Percentiles rank a stretch among this genome's conserved stretches.
These are phyloP conservation scores for Schizothorax lantsangensis DNA, from an alignment of 2,797 vertebrate species.

Conservation along the genomic window DNA sequence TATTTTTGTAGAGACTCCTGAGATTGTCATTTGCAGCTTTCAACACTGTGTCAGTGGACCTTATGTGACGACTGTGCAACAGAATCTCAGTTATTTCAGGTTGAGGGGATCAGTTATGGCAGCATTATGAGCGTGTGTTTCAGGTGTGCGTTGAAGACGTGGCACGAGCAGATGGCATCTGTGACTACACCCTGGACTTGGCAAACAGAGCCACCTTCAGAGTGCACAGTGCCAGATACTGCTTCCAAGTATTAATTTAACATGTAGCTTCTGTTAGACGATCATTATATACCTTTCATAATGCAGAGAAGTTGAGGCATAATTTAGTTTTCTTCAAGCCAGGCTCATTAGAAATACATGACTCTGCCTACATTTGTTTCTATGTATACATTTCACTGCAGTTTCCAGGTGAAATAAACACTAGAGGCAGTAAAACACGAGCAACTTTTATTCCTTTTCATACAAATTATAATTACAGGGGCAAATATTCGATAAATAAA, in stretches of 20 bases:
- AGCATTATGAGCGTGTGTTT: conserved; percentile 45
- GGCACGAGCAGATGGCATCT: conserved; percentile 58
- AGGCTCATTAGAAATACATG: background rate
- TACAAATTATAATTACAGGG: background rate
- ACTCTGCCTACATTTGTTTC: background rate
- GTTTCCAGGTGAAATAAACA: background rate
- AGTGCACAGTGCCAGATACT: conserved; percentile 36
- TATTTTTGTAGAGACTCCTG: conserved; percentile 28
- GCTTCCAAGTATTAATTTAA: conserved; percentile 57
- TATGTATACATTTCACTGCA: background rate
- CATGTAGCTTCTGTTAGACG: conserved; percentile 51
- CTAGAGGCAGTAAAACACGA: background rate
- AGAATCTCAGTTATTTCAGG: conserved; percentile 43
- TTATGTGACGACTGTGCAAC: conserved; percentile 28
- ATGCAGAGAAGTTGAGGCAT: conserved; percentile 8
- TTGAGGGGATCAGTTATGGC: conserved; percentile 34
- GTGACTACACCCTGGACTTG: conserved; percentile 58
- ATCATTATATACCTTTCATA: conserved; percentile 33
- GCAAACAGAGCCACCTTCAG: conserved; percentile 56
- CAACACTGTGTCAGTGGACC: conserved; percentile 38
- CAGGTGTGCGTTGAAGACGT: conserved; percentile 56
- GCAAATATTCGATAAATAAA: background rate
- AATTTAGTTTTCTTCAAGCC: background rate
- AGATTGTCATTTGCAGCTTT: conserved; percentile 34
- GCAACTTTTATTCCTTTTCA: background rate